These are phyloP conservation scores for Stenodema calcarata DNA, from an alignment of 2,888 invertebrate genomes.

Conservation along the genomic window DNA sequence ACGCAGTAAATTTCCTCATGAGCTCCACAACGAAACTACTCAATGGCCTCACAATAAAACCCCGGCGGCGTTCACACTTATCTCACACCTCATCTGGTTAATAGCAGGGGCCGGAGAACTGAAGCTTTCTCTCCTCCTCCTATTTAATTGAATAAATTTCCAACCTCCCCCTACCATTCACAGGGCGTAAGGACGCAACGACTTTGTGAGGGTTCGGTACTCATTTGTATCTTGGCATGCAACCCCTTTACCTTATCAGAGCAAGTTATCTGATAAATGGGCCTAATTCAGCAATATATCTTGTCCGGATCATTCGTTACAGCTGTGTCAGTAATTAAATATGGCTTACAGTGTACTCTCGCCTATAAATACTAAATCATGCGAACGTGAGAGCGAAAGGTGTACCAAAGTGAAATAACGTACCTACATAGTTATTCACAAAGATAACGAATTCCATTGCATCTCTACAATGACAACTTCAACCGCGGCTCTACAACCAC, in stretches of 20 bases:
- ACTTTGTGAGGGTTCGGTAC: neutral
- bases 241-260: neutral
- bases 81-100: slow-evolving; percentile 17
- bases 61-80: neutral
- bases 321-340: slow-evolving; percentile 8
- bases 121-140: neutral
- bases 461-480: neutral
- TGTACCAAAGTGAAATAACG: neutral
- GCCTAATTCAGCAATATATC: slow-evolving; percentile 26
- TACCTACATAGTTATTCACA: neutral
- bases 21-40: neutral
- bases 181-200: neutral
- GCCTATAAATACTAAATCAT: neutral
- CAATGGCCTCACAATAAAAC: neutral
- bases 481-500: too few species aligned
- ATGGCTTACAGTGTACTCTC: neutral
- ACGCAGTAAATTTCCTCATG: neutral
- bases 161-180: neutral
- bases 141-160: slow-evolving; percentile 30
- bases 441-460: neutral
- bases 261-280: slow-evolving; percentile 14
- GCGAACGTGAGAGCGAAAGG: neutral
- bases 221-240: slow-evolving; percentile 32
- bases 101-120: neutral
- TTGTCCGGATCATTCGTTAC: slow-evolving; percentile 7